phyloP scores from a whole-genome alignment of 2,797 vertebrate genomes.

The Betta splendens region DNA sequence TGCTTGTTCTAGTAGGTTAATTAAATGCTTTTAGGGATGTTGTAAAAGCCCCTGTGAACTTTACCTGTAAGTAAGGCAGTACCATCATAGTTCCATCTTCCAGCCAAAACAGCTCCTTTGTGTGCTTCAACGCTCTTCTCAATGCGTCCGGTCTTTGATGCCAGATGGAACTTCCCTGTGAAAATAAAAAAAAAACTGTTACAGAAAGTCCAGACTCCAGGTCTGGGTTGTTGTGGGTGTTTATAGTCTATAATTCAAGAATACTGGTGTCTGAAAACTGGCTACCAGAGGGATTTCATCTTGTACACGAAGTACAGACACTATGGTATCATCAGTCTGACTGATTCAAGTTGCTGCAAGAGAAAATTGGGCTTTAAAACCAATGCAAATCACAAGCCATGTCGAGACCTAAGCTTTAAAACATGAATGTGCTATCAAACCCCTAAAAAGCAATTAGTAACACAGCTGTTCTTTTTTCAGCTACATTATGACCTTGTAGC shows the following conservation, averaged over 20 bases:
- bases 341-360: slow-evolving; percentile 16
- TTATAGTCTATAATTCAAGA: slow-evolving; percentile 14
- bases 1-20: neutral
- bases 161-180: slow-evolving; percentile 94
- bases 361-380: slow-evolving; percentile 11
- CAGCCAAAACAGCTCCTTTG: slow-evolving; percentile 92
- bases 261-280: neutral
- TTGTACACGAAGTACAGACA: neutral
- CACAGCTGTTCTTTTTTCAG: slow-evolving; percentile 24
- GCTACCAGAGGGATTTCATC: neutral
- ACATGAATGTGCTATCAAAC: slow-evolving; percentile 7
- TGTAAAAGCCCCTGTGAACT: neutral
- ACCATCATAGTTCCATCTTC: slow-evolving; percentile 95
- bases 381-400: slow-evolving; percentile 10
- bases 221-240: slow-evolving; percentile 1
- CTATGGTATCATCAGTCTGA: slow-evolving; percentile 1
- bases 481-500: slow-evolving; percentile 37
- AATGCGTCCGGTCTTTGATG: slow-evolving; percentile 89
- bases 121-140: slow-evolving; percentile 97
- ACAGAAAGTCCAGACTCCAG: slow-evolving; percentile 1
- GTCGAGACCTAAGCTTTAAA: slow-evolving; percentile 3
- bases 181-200: slow-evolving; percentile 22
- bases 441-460: slow-evolving; percentile 15
- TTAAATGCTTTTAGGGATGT: slow-evolving; percentile 1
- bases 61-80: slow-evolving; percentile 95